These are phyloP conservation scores for Ia io DNA, from an alignment of 2,113 vertebrate genomes.

Conservation along the genomic window DNA sequence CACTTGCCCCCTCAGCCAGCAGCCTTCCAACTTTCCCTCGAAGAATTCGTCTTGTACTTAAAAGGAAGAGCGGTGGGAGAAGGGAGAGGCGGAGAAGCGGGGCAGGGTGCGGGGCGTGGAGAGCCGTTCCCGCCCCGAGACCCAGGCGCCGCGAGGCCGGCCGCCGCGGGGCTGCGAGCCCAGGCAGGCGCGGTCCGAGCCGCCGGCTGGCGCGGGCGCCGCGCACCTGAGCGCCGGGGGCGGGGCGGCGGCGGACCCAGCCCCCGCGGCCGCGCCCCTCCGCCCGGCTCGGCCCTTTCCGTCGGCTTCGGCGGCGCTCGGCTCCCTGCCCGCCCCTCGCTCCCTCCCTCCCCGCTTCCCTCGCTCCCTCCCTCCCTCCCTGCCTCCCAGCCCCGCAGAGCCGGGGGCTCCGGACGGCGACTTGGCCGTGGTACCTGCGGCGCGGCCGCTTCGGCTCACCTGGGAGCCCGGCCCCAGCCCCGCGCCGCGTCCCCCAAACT, in stretches of 20 bases:
- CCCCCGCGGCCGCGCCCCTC: slow-evolving; percentile 54
- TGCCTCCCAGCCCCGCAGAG: not conserved
- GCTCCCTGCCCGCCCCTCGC: not conserved
- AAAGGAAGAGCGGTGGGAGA: slow-evolving; percentile 58
- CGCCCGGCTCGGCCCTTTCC: slow-evolving; percentile 79
- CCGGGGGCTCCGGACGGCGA: not conserved
- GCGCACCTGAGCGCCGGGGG: slow-evolving; percentile 58
- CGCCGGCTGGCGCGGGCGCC: not conserved
- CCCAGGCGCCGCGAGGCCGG: not conserved
- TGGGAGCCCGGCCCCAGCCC: not conserved
- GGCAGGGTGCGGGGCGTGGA: not conserved
- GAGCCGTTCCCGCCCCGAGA: not conserved
- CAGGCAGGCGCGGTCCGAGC: not conserved
- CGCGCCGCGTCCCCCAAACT: not conserved
- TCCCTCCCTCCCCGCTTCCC: not conserved
- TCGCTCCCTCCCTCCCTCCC: not conserved
- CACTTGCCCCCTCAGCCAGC: slow-evolving; percentile 2
- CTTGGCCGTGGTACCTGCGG: not conserved
- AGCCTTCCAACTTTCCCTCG: not conserved
- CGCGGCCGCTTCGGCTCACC: not conserved
- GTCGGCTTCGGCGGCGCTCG: slow-evolving; percentile 75
- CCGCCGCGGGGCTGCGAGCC: not conserved
- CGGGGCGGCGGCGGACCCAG: slow-evolving; percentile 29
- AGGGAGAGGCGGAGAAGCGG: not conserved
- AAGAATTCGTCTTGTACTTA: slow-evolving; percentile 31